These are phyloP conservation scores for Clarias macrocephalus DNA, from an alignment of 2,113 vertebrate genomes.

Conservation along the genomic window DNA sequence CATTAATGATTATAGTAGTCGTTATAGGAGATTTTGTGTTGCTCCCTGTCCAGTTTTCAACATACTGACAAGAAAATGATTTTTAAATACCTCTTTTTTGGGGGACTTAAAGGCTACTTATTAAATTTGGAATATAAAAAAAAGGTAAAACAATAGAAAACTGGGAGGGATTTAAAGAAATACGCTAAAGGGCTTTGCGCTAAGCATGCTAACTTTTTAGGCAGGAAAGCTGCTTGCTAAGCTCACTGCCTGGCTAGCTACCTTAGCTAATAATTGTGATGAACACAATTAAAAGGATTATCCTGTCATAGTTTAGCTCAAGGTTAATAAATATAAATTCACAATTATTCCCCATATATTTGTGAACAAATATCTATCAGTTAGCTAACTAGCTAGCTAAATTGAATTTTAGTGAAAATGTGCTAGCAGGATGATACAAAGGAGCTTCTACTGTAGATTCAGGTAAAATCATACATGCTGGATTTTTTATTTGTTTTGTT, in stretches of 20 bases:
- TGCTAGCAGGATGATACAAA: not conserved
- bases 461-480: not conserved
- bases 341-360: too few relatives aligned
- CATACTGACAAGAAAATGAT: not conserved
- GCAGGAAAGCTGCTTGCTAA: not conserved
- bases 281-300: not conserved
- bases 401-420: not conserved
- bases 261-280: not conserved
- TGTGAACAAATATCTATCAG: not conserved
- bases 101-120: too few relatives aligned
- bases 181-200: not conserved
- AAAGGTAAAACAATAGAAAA: not conserved
- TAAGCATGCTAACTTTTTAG: not conserved
- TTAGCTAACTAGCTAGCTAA: not conserved
- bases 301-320: not conserved
- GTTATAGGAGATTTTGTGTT: conserved; percentile 13
- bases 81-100: not conserved
- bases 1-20: conserved; percentile 39
- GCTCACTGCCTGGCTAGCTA: not conserved
- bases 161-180: not conserved
- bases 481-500: not conserved
- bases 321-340: too few relatives aligned
- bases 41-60: not conserved
- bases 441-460: not conserved
- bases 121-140: not conserved